Conservation (phyloP, 2,888 invertebrate genomes). For the Polydrusus pterygomalis region DNA sequence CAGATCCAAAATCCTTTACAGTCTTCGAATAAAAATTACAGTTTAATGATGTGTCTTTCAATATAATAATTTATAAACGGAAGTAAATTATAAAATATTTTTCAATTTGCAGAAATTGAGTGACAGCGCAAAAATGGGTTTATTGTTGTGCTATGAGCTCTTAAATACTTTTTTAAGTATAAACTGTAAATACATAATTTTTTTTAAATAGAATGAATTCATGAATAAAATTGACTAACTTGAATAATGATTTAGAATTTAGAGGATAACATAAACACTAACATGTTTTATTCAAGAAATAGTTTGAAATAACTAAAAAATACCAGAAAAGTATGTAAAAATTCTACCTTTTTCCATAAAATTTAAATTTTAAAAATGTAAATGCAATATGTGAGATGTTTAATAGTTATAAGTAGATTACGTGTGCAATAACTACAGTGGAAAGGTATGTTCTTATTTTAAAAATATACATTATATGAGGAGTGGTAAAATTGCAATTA, state of each 20-base stretch:
- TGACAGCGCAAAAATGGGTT: no score
- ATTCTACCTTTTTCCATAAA: not conserved
- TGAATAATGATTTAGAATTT: not conserved
- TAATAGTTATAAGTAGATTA: not conserved
- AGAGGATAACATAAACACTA: not conserved
- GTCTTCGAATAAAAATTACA: no score
- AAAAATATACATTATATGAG: no score
- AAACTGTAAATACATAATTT: not conserved
- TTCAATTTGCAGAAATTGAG: no score
- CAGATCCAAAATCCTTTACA: no score
- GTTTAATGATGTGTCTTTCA: no score
- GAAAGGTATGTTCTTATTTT: not conserved
- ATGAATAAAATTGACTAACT: not conserved
- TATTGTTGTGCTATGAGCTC: no score
- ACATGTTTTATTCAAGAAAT: constrained; percentile 10
- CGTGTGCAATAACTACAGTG: not conserved
- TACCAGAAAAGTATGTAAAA: not conserved
- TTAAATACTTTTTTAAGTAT: no score
- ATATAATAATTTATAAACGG: no score
- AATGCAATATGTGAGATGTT: not conserved
- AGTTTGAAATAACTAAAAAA: not conserved
- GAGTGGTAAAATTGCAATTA: no score
- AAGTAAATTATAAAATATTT: no score
- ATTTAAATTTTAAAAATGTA: not conserved
- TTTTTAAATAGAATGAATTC: not conserved